Conservation (phyloP, 2,888 invertebrate genomes). For the Cheilosia pagana region DNA sequence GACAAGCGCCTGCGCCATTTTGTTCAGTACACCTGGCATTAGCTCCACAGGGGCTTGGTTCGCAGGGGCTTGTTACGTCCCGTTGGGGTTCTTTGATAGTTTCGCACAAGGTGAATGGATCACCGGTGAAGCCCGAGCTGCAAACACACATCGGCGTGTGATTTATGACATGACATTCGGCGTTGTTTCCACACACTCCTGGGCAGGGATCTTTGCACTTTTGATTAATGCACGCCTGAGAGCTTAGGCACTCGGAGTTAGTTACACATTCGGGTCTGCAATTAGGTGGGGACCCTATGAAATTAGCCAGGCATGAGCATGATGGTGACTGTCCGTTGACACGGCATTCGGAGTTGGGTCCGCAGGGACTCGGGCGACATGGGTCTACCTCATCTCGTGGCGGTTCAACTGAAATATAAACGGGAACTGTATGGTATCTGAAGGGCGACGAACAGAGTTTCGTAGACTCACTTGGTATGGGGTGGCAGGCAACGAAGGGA, state of each 20-base stretch:
- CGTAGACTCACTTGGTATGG: constrained; percentile 80
- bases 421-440: constrained; percentile 38
- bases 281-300: constrained; percentile 89
- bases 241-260: constrained; percentile 90
- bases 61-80: constrained; percentile 85
- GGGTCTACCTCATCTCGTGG: constrained; percentile 83
- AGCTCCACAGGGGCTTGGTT: constrained; percentile 90
- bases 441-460: not conserved
- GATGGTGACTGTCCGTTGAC: constrained; percentile 87
- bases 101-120: constrained; percentile 84
- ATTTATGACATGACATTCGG: constrained; percentile 85
- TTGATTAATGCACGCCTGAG: constrained; percentile 89
- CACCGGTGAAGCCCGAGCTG: constrained; percentile 85
- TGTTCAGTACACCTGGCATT: constrained; percentile 89
- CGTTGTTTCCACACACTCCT: constrained; percentile 87
- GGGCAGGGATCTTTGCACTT: constrained; percentile 90
- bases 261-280: constrained; percentile 92
- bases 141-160: constrained; percentile 87
- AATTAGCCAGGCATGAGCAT: constrained; percentile 88
- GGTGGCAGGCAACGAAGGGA: constrained; percentile 84
- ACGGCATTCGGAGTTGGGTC: constrained; percentile 89
- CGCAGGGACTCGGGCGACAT: constrained; percentile 91
- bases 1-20: constrained; percentile 87
- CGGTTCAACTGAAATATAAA: constrained; percentile 75
- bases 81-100: constrained; percentile 77